phyloP scores from a whole-genome alignment of 1,140 invertebrate genomes.

The Drosophila bifasciata region DNA sequence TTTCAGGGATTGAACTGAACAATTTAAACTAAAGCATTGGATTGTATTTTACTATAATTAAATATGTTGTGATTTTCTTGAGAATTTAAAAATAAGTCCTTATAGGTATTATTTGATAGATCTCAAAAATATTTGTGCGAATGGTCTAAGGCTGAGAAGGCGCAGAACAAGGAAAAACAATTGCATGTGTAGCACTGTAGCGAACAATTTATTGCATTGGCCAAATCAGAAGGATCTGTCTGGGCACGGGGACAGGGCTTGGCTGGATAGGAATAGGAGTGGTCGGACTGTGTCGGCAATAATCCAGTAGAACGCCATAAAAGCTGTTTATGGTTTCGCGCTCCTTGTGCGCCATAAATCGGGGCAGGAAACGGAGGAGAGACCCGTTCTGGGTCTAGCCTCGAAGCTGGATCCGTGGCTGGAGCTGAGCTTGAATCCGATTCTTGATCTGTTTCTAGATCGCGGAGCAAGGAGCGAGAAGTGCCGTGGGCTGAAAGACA shows the following conservation, averaged over 20 bases:
- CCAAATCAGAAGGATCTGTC: slow-evolving; percentile 64
- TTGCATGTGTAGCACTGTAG: slow-evolving; percentile 65
- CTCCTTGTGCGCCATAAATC: slow-evolving; percentile 82
- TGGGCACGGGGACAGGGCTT: slow-evolving; percentile 8
- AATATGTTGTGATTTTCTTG: neutral
- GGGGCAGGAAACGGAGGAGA: slow-evolving; percentile 58
- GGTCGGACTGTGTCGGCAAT: slow-evolving; percentile 41
- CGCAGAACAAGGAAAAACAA: slow-evolving; percentile 48
- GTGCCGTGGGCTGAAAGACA: slow-evolving; percentile 46
- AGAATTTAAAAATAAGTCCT: no score
- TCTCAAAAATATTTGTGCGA: slow-evolving; percentile 23
- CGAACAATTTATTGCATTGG: slow-evolving; percentile 67
- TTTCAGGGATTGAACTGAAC: no score
- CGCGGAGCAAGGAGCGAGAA: slow-evolving; percentile 14
- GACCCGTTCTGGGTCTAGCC: neutral
- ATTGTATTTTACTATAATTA: no score
- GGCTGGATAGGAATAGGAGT: no score
- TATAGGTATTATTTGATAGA: neutral
- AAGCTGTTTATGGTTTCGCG: slow-evolving; percentile 83
- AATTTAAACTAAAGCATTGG: no score
- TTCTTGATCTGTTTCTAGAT: slow-evolving; percentile 14
- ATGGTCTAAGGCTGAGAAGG: slow-evolving; percentile 14
- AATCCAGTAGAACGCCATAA: slow-evolving; percentile 83
- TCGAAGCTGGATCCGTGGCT: neutral
- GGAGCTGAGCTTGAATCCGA: slow-evolving; percentile 27